These are phyloP conservation scores for Ommatoiulus sabulosus DNA, from an alignment of 2,888 invertebrate genomes.

Conservation along the genomic window DNA sequence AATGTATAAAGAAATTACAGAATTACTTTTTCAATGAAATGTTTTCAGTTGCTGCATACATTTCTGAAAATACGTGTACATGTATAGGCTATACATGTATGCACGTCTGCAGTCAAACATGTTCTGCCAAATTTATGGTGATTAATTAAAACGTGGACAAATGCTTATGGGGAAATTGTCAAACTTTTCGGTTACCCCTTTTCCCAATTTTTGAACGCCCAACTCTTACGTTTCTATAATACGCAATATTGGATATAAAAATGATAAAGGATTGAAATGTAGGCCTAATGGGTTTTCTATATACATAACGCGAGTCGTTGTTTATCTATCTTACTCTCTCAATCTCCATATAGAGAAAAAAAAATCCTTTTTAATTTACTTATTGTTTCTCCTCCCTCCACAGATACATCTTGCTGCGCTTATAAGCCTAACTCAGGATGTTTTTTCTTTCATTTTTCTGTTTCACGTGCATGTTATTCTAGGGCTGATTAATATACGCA, in stretches of 20 bases:
- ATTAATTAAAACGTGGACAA: too few species aligned
- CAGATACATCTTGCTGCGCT: background rate
- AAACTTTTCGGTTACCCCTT: background rate
- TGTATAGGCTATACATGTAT: too few species aligned
- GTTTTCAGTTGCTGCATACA: too few species aligned
- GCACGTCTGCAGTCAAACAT: too few species aligned
- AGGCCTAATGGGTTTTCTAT: slow-evolving; percentile 48
- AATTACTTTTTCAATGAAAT: too few species aligned
- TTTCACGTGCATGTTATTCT: background rate
- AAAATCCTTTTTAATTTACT: slow-evolving; percentile 47
- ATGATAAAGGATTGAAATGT: slow-evolving; percentile 48
- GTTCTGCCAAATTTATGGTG: too few species aligned
- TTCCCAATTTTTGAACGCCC: background rate
- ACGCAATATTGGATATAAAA: slow-evolving; percentile 43
- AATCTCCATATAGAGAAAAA: slow-evolving; percentile 12
- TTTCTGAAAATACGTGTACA: too few species aligned
- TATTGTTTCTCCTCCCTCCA: slow-evolving; percentile 36
- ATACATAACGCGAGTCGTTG: slow-evolving; percentile 3
- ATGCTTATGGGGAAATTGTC: too few species aligned
- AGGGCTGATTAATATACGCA: background rate
- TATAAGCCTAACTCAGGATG: background rate
- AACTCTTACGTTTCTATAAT: background rate
- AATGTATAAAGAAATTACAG: too few species aligned
- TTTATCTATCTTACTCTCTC: slow-evolving; percentile 43
- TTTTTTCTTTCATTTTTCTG: background rate